Evolutionary conservation across 2,888 invertebrate species (phyloP).

Genomic region (Cheilosia scutellata): DNA sequence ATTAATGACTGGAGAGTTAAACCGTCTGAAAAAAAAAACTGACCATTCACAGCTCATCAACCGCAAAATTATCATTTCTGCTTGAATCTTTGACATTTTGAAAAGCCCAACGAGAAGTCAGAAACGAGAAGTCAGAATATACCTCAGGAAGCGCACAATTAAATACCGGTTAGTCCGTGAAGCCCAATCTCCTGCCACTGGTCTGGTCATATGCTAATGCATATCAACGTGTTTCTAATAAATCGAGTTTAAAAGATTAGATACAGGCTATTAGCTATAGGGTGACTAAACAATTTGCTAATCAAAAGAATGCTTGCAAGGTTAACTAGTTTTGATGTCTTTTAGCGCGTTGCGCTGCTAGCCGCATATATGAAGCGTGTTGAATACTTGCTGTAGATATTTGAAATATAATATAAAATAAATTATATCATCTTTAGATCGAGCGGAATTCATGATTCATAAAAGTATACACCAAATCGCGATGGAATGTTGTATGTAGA

Average conservation of each 20-base stretch:
- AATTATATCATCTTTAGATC: constrained; percentile 44
- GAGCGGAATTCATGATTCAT: constrained; percentile 37
- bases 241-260: constrained; percentile 18
- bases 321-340: constrained; percentile 43
- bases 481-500: constrained; percentile 14
- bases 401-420: constrained; percentile 23
- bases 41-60: constrained; percentile 13
- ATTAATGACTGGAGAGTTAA: constrained; percentile 6
- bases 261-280: constrained; percentile 7
- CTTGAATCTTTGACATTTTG: constrained; percentile 53
- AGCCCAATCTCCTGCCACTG: constrained; percentile 6
- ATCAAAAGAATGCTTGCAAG: constrained; percentile 60
- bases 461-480: neutral
- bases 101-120: neutral
- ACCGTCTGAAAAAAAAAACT: neutral
- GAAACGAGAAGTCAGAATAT: neutral
- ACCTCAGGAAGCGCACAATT: constrained; percentile 19
- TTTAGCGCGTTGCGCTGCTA: constrained; percentile 4
- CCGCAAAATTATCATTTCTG: constrained; percentile 32
- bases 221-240: constrained; percentile 34
- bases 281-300: constrained; percentile 50
- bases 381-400: constrained; percentile 33
- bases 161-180: constrained; percentile 45
- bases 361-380: constrained; percentile 40
- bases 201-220: constrained; percentile 48